Conservation (phyloP, 2,888 invertebrate genomes). For the Digitonthophagus gazella region DNA sequence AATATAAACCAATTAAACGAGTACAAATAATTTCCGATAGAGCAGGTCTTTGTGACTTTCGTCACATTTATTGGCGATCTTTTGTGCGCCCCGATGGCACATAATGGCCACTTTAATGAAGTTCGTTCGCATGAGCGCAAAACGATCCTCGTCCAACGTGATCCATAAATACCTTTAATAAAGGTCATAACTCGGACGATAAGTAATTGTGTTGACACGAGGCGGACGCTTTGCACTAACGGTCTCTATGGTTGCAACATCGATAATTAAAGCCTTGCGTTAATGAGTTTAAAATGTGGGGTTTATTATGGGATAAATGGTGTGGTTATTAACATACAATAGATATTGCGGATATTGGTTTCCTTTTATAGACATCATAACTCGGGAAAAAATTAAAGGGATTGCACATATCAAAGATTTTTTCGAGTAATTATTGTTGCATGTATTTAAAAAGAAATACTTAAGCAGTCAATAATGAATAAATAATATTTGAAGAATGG, state of each 20-base stretch:
- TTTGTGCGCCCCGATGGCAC: background rate
- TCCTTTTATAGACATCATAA: background rate
- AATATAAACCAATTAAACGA: background rate
- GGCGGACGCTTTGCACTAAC: background rate
- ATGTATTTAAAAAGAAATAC: too few species aligned
- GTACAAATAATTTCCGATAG: background rate
- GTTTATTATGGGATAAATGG: background rate
- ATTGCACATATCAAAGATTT: background rate
- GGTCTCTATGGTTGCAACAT: background rate
- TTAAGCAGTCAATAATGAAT: too few species aligned
- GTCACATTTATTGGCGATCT: background rate
- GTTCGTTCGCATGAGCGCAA: background rate
- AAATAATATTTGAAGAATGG: too few species aligned
- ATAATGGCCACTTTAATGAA: background rate
- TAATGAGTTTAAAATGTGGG: background rate
- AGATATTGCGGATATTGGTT: background rate
- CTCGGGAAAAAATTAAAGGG: background rate
- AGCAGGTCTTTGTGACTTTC: background rate
- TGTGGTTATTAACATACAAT: background rate
- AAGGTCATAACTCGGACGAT: conserved; percentile 18
- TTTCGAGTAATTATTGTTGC: too few species aligned
- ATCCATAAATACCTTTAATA: conserved; percentile 20
- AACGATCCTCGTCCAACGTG: conserved; percentile 5
- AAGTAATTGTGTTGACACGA: conserved; percentile 16
- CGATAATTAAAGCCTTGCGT: background rate